These are phyloP conservation scores for Argopecten irradians DNA, from an alignment of 1,140 invertebrate species.

Conservation along the genomic window DNA sequence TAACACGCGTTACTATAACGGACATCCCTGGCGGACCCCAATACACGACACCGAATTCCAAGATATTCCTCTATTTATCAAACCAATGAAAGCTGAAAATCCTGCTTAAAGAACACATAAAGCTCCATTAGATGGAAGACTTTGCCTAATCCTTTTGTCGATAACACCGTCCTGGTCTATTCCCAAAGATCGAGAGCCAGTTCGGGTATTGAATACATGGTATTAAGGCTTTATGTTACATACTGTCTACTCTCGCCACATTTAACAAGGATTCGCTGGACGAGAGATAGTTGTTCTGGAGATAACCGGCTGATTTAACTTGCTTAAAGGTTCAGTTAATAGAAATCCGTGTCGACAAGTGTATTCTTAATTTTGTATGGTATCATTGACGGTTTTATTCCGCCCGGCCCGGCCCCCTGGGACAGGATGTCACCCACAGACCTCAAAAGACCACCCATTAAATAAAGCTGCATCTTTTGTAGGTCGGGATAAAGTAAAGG, in stretches of 20 bases:
- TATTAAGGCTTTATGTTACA: not conserved
- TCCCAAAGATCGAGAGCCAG: not conserved
- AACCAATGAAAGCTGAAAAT: not conserved
- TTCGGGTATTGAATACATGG: not conserved
- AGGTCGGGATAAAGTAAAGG: not conserved
- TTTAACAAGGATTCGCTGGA: not conserved
- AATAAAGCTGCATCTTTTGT: not conserved
- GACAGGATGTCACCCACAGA: not conserved
- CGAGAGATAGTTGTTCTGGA: not conserved
- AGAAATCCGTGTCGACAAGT: conserved; percentile 14
- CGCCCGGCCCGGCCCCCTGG: conserved; percentile 2
- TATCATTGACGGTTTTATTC: not conserved
- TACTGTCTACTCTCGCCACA: not conserved
- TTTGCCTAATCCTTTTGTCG: not conserved
- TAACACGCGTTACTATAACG: not conserved
- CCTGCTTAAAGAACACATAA: not conserved
- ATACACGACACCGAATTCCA: not conserved
- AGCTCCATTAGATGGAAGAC: not conserved
- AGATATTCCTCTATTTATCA: not conserved
- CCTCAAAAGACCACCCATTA: not conserved
- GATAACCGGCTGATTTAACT: not conserved
- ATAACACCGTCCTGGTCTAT: not conserved
- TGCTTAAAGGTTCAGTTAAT: not conserved
- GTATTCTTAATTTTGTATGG: not conserved
- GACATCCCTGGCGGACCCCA: not conserved